phyloP scores from a whole-genome alignment of 2,888 invertebrate species.

The Holacanthella duospinosa region DNA sequence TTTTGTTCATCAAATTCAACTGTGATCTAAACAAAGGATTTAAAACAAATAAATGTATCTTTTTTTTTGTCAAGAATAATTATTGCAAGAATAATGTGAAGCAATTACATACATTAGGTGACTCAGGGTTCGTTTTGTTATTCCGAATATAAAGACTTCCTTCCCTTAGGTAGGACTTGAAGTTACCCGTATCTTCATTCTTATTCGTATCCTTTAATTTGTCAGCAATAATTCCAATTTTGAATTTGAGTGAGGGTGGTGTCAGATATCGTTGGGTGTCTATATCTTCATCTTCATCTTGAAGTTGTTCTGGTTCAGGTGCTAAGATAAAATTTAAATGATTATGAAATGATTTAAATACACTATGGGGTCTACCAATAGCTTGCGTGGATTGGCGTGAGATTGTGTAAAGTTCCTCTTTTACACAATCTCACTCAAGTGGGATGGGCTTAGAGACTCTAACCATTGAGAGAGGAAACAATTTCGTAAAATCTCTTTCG shows the following conservation, averaged over 20 bases:
- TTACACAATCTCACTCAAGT: too few species aligned
- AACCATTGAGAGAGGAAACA: too few species aligned
- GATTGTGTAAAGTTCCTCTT: too few species aligned
- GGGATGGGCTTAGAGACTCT: too few species aligned
- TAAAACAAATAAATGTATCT: not conserved
- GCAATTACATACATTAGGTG: conserved; percentile 24
- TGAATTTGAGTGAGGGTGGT: conserved; percentile 8
- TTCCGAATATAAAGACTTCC: conserved; percentile 21
- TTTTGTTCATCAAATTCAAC: conserved; percentile 48
- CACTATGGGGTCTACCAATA: not conserved
- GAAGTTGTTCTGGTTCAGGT: not conserved
- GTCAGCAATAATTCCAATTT: conserved; percentile 7
- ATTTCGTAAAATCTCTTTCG: too few species aligned
- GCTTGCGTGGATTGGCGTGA: too few species aligned
- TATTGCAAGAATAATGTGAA: too few species aligned
- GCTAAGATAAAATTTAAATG: not conserved
- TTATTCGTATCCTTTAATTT: conserved; percentile 5
- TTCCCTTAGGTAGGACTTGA: conserved; percentile 21
- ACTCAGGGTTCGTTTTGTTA: conserved; percentile 17
- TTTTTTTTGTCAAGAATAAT: not conserved
- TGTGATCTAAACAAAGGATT: conserved; percentile 4
- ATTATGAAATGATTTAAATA: not conserved
- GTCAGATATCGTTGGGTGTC: not conserved
- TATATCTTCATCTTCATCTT: not conserved
- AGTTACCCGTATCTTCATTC: conserved; percentile 16